Evolutionary conservation across 2,113 vertebrate genomes (phyloP), one percentile per base, ranked within the genome.

Genomic region (Hemichromis elongatus): DNA sequence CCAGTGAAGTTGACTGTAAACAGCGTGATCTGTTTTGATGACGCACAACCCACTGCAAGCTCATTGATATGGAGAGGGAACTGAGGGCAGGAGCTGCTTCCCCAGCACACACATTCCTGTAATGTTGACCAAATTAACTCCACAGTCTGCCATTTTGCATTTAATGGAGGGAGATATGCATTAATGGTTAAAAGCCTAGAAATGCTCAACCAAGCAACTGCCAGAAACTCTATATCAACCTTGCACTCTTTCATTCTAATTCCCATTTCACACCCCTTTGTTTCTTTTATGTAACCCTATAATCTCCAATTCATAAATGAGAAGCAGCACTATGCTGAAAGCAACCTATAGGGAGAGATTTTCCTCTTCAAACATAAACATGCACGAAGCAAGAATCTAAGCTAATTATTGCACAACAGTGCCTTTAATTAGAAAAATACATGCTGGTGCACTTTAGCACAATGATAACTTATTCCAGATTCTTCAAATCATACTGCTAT

Each of bases 11-110:
- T 95, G 90, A 93, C 94, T 89, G 90, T 94, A 93, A 95, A 93
- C 86, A 93, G 73, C 16, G 77, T 30, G 68, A 89, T 91, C 61
- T 94, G 90, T 89, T 95, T 81, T 92, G 92, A 94, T 95, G 94
- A 94, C 86, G 89, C 93, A 92, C 86, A 40, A 83, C 80, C 70
- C 85, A 37, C 86, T 59, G 81, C 59, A 21, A 83, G 89, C 79
- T 88, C 84, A 89, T 77, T 93, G 87, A 91, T 88, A 90, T 90
- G 77, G 75, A 90, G 90, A 86, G 83, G 53, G 57, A 92, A 82
- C 50, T 88, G 84, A 91, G 88, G 89, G 86, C 84, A 59, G 83
- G 63, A 85, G 83, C 84, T 88, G 92, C 86, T 85, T 90, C 87
- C 77, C 80, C 86, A 88, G 83, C 57, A 88, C 77, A 84, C 84